Base-by-base conservation (phyloP, 2,797 vertebrate genomes). In the Sebastes oblongus region DNA sequence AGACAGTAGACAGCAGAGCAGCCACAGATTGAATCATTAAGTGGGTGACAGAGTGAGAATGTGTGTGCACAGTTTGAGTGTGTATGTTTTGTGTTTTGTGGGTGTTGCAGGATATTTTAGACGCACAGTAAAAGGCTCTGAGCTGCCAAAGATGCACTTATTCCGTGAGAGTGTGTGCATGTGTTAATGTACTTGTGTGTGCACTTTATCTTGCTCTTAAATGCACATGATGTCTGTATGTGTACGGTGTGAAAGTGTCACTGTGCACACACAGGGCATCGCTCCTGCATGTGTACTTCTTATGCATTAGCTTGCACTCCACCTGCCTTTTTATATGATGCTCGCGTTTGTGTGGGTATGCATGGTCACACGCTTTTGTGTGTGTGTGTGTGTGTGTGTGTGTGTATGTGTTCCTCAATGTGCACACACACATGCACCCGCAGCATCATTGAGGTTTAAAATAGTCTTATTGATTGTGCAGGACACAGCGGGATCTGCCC, bases 401-500 rank as follows among this genome's bases (percentile, higher is more conserved):
- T 36, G n/a, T 29, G n/a, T 27, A 18, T 22, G 24, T 55, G 52
- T 39, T 29, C 14, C 56, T 67, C 75, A 77, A 73, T n/a, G 20
- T 36, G 64, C 58, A 56, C 61, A 34, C 58, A 50, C 65, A 24
- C 68, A 66, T 67, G 59, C 60, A 77, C 59, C 86, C 66, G 72
- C 81, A 79, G 80, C 80, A 83, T 89, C 79, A 65, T 67, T 80
- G 78, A 77, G 81, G 85, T 92, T 91, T 90, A 92, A 93, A 94
- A 95, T 93, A 91, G 92, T 88, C 78, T 69, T 91, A 95, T 94
- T 94, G 93, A 95, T 95, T 90, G 89, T 73, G 62, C 20, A 52
- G 82, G 74, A 83, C 90, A 86, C 85, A 71, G 78, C 46, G 67
- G 79, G 90, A 92, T 84, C 83, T 87, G 84, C 82, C 90, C 89